Base-by-base conservation (phyloP, 2,797 vertebrate species). In the Florisuga fusca region DNA sequence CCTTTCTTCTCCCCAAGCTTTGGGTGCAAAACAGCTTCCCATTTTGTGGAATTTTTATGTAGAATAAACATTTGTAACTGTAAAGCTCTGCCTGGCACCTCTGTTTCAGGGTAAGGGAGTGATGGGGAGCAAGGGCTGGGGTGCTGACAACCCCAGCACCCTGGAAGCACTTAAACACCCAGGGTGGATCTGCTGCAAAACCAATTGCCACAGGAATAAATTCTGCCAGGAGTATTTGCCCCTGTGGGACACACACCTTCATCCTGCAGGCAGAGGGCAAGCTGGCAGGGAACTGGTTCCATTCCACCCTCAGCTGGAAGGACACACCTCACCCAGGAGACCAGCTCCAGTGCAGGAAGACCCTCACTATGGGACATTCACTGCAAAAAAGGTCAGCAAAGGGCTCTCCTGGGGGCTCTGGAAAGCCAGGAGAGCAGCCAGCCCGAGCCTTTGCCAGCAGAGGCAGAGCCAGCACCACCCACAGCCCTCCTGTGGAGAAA, bases 51-150 rank as follows among this genome's bases (percentile, higher is more conserved):
- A 96, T 98, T 98, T 98, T 98, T 98, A 98, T 97, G 98, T 98
- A 98, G 97, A 98, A 98, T 98, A 98, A 98, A 98, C 97, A 98
- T 98, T 98, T 98, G 96, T 98, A 98, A 96, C 97, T 95, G 97
- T 97, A 96, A 85, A 91, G 51, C 38, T 82, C 26, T 84, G 64
- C 12, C 36, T 91, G 58, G 46, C 19, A 82, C 38, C n/a, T 62
- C 38, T 71, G 25, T 73, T 72, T 77, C 51, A 71, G 22, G 81
- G 69, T 48, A 79, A 79, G 46, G 59, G 59, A 58, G 45, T 38
- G n/a, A n/a, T 5, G 22, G 29, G 19, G 45, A 71, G 21, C 22
- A 38, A 46, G 36, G n/a, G 48, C 23, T 45, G 41, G 45, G 10
- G 4, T 57, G 5, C 1, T 1, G 21, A n/a, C 17, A 78, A 33